Percentiles rank a stretch among this genome's conserved stretches.
phyloP scores from a whole-genome alignment of 2,888 invertebrate genomes.

The Agriopis marginaria region DNA sequence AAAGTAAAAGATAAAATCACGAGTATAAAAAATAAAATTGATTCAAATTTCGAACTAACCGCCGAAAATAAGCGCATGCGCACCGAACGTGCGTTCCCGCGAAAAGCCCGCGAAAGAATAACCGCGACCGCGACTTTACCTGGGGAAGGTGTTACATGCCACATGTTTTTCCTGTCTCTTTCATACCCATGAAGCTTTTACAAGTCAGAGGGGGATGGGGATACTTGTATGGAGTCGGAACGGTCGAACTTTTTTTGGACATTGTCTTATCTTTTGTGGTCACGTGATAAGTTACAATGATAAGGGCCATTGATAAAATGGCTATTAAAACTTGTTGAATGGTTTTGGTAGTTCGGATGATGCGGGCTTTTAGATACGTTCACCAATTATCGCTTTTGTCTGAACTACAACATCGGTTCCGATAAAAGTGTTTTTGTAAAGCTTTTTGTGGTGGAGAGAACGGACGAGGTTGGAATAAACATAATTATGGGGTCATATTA shows the following conservation, averaged over 20 bases:
- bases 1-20: conserved; percentile 38
- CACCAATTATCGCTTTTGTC: conserved; percentile 35
- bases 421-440: conserved; percentile 30
- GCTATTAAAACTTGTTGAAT: conserved; percentile 57
- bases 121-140: conserved; percentile 72
- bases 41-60: conserved; percentile 57
- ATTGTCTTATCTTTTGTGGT: conserved; percentile 78
- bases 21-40: conserved; percentile 38
- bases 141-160: conserved; percentile 75
- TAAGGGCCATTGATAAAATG: conserved; percentile 67
- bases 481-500: background rate
- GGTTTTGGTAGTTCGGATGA: conserved; percentile 35
- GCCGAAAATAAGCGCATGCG: conserved; percentile 55
- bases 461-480: background rate
- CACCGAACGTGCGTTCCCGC: conserved; percentile 79
- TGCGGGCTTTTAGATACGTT: conserved; percentile 42
- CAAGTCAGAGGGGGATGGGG: conserved; percentile 51
- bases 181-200: conserved; percentile 42
- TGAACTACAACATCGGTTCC: conserved; percentile 8
- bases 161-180: conserved; percentile 61
- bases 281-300: conserved; percentile 66
- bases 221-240: conserved; percentile 70
- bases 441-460: background rate
- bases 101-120: conserved; percentile 82
- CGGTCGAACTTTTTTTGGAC: conserved; percentile 55